phyloP scores from a whole-genome alignment of 2,797 vertebrate genomes.

The Mus spretus region DNA sequence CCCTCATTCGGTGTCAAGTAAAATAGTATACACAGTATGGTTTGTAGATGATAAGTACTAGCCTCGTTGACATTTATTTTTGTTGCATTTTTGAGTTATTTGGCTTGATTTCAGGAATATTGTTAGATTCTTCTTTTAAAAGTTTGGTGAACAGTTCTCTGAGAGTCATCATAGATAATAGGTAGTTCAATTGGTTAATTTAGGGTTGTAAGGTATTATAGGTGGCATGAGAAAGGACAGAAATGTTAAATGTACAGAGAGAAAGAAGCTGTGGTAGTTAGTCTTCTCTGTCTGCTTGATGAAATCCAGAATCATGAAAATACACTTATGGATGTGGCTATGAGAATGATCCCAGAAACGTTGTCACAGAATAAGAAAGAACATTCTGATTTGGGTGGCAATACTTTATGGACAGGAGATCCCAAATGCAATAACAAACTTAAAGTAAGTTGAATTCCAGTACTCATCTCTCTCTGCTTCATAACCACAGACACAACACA shows the following conservation, averaged over 20 bases:
- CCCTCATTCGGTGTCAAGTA: neutral
- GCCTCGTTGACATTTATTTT: neutral
- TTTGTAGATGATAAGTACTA: neutral
- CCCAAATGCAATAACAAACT: neutral
- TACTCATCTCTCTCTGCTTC: neutral
- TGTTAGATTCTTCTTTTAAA: neutral
- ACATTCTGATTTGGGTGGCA: neutral
- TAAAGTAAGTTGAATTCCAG: neutral
- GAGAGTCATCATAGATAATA: neutral
- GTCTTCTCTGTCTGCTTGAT: neutral
- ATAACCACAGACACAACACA: neutral
- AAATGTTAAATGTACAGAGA: too few species aligned
- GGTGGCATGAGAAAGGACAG: neutral
- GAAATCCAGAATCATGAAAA: neutral
- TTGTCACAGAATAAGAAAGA: neutral
- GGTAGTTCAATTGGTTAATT: neutral
- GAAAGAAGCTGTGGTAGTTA: neutral
- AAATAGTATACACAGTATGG: neutral
- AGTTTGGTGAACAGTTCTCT: neutral
- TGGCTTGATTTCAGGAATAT: constrained; percentile 23
- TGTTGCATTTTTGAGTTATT: neutral
- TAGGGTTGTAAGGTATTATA: neutral
- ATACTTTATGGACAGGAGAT: too few species aligned
- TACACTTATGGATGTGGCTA: neutral
- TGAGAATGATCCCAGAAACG: neutral